phyloP scores from a whole-genome alignment of 2,888 invertebrate species.

The Chydorus sphaericus region DNA sequence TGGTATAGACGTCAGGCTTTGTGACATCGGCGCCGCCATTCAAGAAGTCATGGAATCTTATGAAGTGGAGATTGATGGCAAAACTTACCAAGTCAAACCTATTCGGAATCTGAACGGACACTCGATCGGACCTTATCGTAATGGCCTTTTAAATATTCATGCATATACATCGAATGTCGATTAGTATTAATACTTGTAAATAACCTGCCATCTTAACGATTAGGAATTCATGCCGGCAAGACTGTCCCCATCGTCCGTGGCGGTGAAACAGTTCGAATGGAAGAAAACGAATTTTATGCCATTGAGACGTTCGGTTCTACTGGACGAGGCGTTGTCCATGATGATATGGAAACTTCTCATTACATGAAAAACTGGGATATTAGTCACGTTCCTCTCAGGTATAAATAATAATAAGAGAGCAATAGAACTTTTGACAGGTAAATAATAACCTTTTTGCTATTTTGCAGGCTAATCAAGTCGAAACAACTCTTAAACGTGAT shows the following conservation, averaged over 20 bases:
- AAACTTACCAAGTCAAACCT: constrained; percentile 88
- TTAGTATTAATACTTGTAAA: not conserved
- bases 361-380: constrained; percentile 99
- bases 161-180: not conserved
- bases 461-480: constrained; percentile 67
- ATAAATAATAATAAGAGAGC: too few species aligned
- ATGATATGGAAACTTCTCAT: constrained; percentile 98
- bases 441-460: constrained; percentile 10
- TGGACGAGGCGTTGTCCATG: constrained; percentile 84
- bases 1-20: constrained; percentile 92
- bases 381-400: constrained; percentile 75
- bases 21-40: constrained; percentile 89
- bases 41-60: constrained; percentile 99
- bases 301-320: constrained; percentile 99
- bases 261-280: constrained; percentile 94
- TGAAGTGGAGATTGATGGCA: constrained; percentile 92
- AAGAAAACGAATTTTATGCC: constrained; percentile 97
- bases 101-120: constrained; percentile 98
- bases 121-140: constrained; percentile 96
- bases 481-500: constrained; percentile 81
- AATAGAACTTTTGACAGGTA: not conserved
- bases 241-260: constrained; percentile 99
- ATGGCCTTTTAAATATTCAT: too few species aligned
- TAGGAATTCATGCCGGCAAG: constrained; percentile 65
- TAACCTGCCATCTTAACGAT: not conserved